Conservation (phyloP, 2,113 vertebrate species). For the Ranitomeya imitator region DNA sequence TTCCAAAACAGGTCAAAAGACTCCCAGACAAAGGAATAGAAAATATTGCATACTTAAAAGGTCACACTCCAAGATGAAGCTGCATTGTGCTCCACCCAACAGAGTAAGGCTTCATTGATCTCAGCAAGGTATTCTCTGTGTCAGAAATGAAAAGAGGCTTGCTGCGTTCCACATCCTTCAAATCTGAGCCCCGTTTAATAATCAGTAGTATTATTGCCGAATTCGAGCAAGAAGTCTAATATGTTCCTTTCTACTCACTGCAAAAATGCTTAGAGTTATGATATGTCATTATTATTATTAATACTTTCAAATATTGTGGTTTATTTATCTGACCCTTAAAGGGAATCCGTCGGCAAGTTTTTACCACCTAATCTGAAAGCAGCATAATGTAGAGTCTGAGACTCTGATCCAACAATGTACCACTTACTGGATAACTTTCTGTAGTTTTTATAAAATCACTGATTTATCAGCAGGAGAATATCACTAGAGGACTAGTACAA, state of each 20-base stretch:
- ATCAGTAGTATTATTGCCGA: neutral
- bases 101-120: slow-evolving; percentile 46
- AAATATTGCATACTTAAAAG: slow-evolving; percentile 56
- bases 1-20: slow-evolving; percentile 43
- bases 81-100: slow-evolving; percentile 32
- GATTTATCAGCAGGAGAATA: too few relatives aligned
- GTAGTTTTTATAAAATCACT: too few relatives aligned
- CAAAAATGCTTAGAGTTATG: neutral
- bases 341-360: too few relatives aligned
- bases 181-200: neutral
- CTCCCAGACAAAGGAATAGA: slow-evolving; percentile 47
- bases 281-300: neutral
- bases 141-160: slow-evolving; percentile 9
- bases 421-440: too few relatives aligned
- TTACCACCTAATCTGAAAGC: too few relatives aligned
- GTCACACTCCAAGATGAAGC: slow-evolving; percentile 37
- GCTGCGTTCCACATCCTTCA: neutral
- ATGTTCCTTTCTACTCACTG: neutral
- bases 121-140: slow-evolving; percentile 26
- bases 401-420: too few relatives aligned
- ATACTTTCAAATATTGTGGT: neutral
- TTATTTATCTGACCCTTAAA: neutral
- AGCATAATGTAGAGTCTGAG: too few relatives aligned
- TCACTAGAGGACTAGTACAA: too few relatives aligned
- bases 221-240: neutral